Evolutionary conservation across 2,888 invertebrate species (phyloP).

Genomic region (Penaeus monodon): DNA sequence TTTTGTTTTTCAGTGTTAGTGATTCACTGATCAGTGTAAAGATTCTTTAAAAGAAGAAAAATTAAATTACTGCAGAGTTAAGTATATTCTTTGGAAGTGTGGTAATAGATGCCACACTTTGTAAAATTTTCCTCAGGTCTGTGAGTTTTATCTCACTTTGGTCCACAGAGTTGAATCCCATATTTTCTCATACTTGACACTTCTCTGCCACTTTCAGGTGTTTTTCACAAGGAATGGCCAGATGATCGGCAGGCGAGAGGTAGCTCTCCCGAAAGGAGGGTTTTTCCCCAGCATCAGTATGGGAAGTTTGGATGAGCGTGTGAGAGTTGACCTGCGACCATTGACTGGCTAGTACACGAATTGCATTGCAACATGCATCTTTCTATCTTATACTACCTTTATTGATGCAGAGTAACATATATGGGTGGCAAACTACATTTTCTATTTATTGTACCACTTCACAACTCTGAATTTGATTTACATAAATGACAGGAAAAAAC

Average conservation of each 20-base stretch:
- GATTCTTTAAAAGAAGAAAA: too few relatives aligned
- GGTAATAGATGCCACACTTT: too few relatives aligned
- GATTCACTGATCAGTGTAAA: too few relatives aligned
- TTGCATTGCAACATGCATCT: not conserved
- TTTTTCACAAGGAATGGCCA: slow-evolving; percentile 74
- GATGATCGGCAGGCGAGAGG: slow-evolving; percentile 72
- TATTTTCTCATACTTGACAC: not conserved
- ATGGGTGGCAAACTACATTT: not conserved
- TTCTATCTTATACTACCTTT: not conserved
- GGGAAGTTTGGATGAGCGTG: slow-evolving; percentile 73
- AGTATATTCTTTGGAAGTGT: too few relatives aligned
- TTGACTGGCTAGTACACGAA: slow-evolving; percentile 70
- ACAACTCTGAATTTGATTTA: too few relatives aligned
- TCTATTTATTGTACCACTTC: too few relatives aligned
- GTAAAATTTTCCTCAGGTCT: too few relatives aligned
- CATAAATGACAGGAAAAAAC: too few relatives aligned
- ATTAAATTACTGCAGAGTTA: too few relatives aligned
- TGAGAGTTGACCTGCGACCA: slow-evolving; percentile 73
- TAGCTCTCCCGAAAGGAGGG: slow-evolving; percentile 73
- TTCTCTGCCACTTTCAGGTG: slow-evolving; percentile 69
- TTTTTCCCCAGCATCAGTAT: slow-evolving; percentile 74
- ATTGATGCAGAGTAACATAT: not conserved
- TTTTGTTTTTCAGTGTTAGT: too few relatives aligned
- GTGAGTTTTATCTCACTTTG: not conserved
- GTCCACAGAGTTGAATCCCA: not conserved